Evolutionary conservation across 1,140 invertebrate genomes (phyloP), one percentile per base, ranked within the genome.

Genomic region (Dendrolimus punctatus): DNA sequence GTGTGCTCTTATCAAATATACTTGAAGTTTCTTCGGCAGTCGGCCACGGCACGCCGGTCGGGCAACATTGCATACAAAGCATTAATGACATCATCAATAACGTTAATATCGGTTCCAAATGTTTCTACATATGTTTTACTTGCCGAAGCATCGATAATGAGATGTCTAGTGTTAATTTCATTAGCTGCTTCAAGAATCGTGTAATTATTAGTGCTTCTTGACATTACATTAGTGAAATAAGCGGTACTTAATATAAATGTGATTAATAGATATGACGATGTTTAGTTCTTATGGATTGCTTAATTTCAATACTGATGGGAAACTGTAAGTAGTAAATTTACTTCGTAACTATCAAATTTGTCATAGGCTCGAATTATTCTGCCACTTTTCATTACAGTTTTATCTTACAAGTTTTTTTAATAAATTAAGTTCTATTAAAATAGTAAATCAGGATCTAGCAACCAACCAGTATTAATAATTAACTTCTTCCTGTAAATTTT

Each of bases 1-100:
- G 74, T 73, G 42, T 45, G 50, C n/a, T 42, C 8, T 84, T 84
- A 84, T 84, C 80, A 80, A 51, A 81, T 73, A 74, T 62, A 60
- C 66, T 68, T 72, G 64, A 64, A 71, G 62, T 63, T 52, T 46
- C 61, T 58, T 65, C 64, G 64, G 59, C 79, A 84, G 78, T 84
- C 56, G 51, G 44, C 52, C 56, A 58, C 61, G 62, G 48, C 56
- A 64, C 71, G 49, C 65, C 59, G 53, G 59, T 58, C 58, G 71
- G 51, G 52, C 66, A 68, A 23, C 23, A 55, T 57, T 71, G 66
- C 51, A 62, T 55, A 39, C 42, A 40, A 39, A 41, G 23, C 23
- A 23, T 23, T 23, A 23, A 23, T 23, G 23, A 10, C 23, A 46
- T 8, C 23, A 46, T 6, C 6, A 46, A 8, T 9, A 46, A 46